Evolutionary conservation across 2,797 vertebrate genomes (phyloP), one percentile per base, ranked within the genome.

Genomic region (Serranus cabrilla): DNA sequence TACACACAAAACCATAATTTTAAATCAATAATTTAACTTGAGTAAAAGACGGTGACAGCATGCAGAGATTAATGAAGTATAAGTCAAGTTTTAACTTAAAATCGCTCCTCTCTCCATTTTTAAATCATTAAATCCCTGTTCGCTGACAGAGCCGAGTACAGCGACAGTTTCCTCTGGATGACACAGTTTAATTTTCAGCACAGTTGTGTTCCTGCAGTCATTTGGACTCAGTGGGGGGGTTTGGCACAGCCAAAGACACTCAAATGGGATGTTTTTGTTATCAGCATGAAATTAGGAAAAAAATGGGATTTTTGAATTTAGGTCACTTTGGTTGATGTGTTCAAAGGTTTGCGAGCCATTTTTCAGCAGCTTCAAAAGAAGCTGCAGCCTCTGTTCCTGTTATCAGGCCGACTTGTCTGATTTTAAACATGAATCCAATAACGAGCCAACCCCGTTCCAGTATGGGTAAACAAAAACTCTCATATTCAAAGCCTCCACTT

Each of bases 231-330:
- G 76, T 42, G 11, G 74, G 50, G 37, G 70, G 54, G 31, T 27
- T 65, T 59, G 77, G 57, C 70, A 76, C 68, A 74, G 46, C 5
- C 3, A 51, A 63, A 61, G 58, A 83, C 69, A 66, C 74, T 80
- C 9, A 72, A 84, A 82, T 56, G 37, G 58, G 60, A 81, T 83
- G 71, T 78, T 82, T 78, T 76, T 80, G 58, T 82, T 76, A 82
- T 79, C 75, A 71, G 71, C 83, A 71, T 88, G 75, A 89, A 86
- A 89, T 85, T 73, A 64, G 47, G 51, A 62, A 74, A 76, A 27
- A 89, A 85, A 82, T 76, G 45, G 76, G 73, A 84, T 85, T 87
- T 88, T 20, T 84, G 69, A 84, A 88, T 84, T 40, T 82, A 68
- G 82, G 85, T 86, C 87, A 76, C 74, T 78, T 50, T 68, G 52